These are phyloP conservation scores for Saimiri boliviensis DNA, from an alignment of 2,113 vertebrate genomes.

Conservation along the genomic window DNA sequence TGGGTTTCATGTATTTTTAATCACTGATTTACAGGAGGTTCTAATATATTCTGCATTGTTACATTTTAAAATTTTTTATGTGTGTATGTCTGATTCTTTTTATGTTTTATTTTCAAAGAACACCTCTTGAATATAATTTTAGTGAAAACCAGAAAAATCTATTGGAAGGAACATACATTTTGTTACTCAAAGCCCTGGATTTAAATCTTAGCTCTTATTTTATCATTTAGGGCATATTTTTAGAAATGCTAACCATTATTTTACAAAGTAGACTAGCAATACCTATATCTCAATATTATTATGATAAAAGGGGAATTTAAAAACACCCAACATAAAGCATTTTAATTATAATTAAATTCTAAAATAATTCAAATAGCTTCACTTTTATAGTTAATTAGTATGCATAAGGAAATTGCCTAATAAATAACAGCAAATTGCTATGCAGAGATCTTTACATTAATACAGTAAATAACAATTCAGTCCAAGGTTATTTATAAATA, in stretches of 20 bases:
- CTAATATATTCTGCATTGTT: background rate
- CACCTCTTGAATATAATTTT: background rate
- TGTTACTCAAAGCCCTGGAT: background rate
- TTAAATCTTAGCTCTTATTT: background rate
- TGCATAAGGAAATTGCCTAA: background rate
- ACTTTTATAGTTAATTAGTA: background rate
- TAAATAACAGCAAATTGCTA: background rate
- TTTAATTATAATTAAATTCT: background rate
- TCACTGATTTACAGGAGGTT: background rate
- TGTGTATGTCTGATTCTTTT: background rate
- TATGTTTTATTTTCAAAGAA: background rate
- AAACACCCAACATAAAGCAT: background rate
- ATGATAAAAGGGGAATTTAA: background rate
- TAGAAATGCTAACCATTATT: background rate
- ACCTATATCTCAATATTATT: background rate
- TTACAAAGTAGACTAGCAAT: background rate
- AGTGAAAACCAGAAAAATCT: background rate
- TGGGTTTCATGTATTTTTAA: background rate
- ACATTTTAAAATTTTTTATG: background rate
- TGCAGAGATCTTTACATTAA: background rate
- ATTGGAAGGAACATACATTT: background rate
- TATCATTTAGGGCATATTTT: background rate
- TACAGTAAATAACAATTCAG: background rate
- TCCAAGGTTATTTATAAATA: background rate
- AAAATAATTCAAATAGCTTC: background rate